A percentile compares a stretch with the other conserved stretches of the same genome.
These are phyloP conservation scores for Nannobrachium achirus DNA, from an alignment of 2,113 vertebrate genomes.

Conservation along the genomic window DNA sequence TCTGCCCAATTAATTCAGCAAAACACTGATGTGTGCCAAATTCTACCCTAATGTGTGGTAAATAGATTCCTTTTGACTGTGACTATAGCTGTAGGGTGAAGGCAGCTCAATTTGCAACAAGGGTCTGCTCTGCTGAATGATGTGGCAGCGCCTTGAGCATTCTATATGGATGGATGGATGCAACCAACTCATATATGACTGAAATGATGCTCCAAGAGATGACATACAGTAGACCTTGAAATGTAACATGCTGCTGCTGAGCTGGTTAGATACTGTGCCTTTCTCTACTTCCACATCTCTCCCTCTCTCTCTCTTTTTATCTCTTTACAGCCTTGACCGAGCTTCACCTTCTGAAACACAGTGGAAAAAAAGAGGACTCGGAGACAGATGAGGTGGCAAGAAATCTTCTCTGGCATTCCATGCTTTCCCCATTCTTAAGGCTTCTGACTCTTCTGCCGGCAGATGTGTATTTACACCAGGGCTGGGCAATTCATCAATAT, in stretches of 20 bases:
- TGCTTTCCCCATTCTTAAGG: too few relatives aligned
- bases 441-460: too few relatives aligned
- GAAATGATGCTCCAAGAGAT: slow-evolving; percentile 25
- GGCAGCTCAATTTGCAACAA: slow-evolving; percentile 11
- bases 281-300: not conserved
- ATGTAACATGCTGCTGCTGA: slow-evolving; percentile 2
- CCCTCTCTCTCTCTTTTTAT: not conserved
- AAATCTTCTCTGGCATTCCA: not conserved
- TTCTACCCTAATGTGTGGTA: not conserved
- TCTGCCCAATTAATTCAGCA: slow-evolving; percentile 21
- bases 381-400: not conserved
- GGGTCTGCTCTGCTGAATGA: slow-evolving; percentile 2
- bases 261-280: not conserved
- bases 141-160: slow-evolving; percentile 18
- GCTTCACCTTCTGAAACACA: not conserved
- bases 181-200: slow-evolving; percentile 29
- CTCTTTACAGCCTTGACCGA: slow-evolving; percentile 9
- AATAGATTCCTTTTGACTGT: not conserved
- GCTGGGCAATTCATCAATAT: too few relatives aligned
- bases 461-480: too few relatives aligned
- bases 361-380: slow-evolving; percentile 16
- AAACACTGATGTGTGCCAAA: slow-evolving; percentile 17
- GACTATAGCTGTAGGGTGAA: slow-evolving; percentile 2
- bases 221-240: slow-evolving; percentile 12
- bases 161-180: not conserved